Conservation (phyloP, 2,113 vertebrate genomes). For the Machaerirhynchus nigripectus region DNA sequence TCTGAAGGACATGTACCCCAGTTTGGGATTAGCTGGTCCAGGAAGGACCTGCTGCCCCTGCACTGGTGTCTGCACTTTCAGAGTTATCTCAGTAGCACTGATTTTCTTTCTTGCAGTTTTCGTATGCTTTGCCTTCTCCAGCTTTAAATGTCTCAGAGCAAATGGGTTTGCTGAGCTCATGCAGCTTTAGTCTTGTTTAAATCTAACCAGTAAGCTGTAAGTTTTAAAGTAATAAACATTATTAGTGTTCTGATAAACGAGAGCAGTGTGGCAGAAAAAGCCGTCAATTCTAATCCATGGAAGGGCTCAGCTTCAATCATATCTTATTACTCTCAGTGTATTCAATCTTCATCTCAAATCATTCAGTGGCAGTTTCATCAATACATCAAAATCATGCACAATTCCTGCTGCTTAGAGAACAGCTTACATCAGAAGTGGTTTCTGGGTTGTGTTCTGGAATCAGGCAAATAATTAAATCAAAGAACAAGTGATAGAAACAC, state of each 20-base stretch:
- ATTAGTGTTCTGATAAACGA: slow-evolving; percentile 25
- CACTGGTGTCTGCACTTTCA: neutral
- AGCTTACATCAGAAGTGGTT: neutral
- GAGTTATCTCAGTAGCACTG: neutral
- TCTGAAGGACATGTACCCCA: neutral
- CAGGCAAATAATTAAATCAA: slow-evolving; percentile 38
- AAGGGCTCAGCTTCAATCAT: slow-evolving; percentile 5
- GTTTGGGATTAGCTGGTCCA: neutral
- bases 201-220: neutral
- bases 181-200: neutral
- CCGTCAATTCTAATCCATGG: neutral
- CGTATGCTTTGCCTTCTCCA: neutral
- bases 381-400: slow-evolving; percentile 31
- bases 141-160: neutral
- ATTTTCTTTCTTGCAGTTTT: neutral
- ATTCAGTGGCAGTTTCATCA: slow-evolving; percentile 38
- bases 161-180: neutral
- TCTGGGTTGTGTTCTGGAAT: neutral
- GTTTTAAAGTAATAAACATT: slow-evolving; percentile 35
- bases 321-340: slow-evolving; percentile 20
- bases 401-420: neutral
- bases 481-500: neutral
- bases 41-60: neutral
- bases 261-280: slow-evolving; percentile 27
- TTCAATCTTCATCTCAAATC: slow-evolving; percentile 35